phyloP scores from a whole-genome alignment of 2,113 vertebrate genomes.

The human region GRCh38 chr6:89635001-89635500 shows the following conservation, averaged over 20 bases:
- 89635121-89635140: not conserved
- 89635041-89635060: not conserved
- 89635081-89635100: constrained; percentile 40
- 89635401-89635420: constrained; percentile 71
- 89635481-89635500: constrained; percentile 91
- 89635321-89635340: constrained; percentile 74
- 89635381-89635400: constrained; percentile 86
- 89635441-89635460: constrained; percentile 88
- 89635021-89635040: too few species aligned
- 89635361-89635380: constrained; percentile 76
- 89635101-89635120: not conserved
- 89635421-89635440: not conserved
- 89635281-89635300: constrained; percentile 59
- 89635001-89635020: too few species aligned
- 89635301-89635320: constrained; percentile 73
- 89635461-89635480: constrained; percentile 90
- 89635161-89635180: constrained; percentile 38
- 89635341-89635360: constrained; percentile 75
- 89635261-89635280: constrained; percentile 68
- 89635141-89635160: not conserved
- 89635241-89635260: constrained; percentile 21
- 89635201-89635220: not conserved
- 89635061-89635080: not conserved
- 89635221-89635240: constrained; percentile 21
- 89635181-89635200: constrained; percentile 38